Conservation (phyloP, 2,797 vertebrate genomes). For the Muscicapa striata region DNA sequence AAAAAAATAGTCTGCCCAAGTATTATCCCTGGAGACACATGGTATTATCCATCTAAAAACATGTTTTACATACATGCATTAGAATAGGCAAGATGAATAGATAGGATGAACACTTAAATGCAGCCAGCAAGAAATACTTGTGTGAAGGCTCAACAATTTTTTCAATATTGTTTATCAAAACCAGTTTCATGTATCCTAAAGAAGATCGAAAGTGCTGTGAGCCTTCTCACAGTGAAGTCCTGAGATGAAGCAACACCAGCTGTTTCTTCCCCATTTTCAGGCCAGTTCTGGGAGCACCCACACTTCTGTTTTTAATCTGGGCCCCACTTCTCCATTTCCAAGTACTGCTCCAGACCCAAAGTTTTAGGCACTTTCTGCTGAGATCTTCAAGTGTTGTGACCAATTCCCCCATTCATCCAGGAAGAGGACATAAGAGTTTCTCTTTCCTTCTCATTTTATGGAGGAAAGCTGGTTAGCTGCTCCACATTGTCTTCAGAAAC, state of each 20-base stretch:
- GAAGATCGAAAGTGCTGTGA: neutral
- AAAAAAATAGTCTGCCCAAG: neutral
- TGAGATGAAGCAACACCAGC: neutral
- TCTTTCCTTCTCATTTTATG: neutral
- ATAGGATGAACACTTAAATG: neutral
- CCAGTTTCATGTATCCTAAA: neutral
- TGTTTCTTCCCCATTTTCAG: neutral
- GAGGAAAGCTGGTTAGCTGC: neutral
- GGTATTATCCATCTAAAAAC: neutral
- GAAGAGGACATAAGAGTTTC: fast-evolving
- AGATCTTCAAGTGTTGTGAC: neutral
- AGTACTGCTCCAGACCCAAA: neutral
- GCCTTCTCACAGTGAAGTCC: neutral
- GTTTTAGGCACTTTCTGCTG: neutral
- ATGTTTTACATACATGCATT: neutral
- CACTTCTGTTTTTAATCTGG: neutral
- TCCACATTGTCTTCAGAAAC: neutral
- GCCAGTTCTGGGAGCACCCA: neutral
- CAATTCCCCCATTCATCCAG: neutral
- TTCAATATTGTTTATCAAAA: neutral
- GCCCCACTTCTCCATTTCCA: neutral
- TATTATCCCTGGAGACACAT: neutral
- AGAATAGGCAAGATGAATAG: neutral
- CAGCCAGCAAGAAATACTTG: neutral
- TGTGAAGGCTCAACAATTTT: neutral